These are phyloP conservation scores for Diachasmimorpha longicaudata DNA, from an alignment of 1,140 invertebrate genomes.

Conservation along the genomic window DNA sequence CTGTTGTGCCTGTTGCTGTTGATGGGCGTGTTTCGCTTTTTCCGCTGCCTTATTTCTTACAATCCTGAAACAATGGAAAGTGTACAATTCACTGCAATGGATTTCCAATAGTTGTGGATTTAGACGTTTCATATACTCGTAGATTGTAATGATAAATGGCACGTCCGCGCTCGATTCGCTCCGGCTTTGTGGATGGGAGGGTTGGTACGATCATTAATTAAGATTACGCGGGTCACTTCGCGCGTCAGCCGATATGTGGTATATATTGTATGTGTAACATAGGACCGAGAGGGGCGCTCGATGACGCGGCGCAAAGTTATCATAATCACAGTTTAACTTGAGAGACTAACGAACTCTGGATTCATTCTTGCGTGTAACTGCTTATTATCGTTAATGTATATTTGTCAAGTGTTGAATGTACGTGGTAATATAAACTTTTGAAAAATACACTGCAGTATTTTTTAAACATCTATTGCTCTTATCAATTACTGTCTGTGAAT, in stretches of 20 bases:
- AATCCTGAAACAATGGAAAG: conserved; percentile 71
- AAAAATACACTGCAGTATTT: not conserved
- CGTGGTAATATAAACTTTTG: not conserved
- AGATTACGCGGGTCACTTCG: conserved; percentile 45
- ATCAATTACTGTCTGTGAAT: not conserved
- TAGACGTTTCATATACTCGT: not conserved
- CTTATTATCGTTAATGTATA: conserved; percentile 45
- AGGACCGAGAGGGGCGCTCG: not conserved
- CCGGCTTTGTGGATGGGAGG: not conserved
- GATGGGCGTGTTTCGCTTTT: conserved; percentile 90
- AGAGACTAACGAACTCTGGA: not conserved
- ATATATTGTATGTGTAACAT: not conserved
- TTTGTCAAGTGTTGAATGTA: conserved; percentile 17
- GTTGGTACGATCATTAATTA: conserved; percentile 44
- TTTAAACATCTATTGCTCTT: not conserved
- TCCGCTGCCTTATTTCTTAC: conserved; percentile 95
- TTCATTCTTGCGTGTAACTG: conserved; percentile 12
- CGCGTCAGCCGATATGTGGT: conserved; percentile 9
- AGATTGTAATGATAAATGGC: not conserved
- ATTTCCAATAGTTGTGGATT: not conserved
- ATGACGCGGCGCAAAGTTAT: not conserved
- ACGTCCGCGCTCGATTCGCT: not conserved
- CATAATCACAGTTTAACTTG: conserved; percentile 5
- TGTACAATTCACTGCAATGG: no score
- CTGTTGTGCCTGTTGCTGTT: conserved; percentile 71